A percentile compares a stretch with the other conserved stretches of the same genome.
These are phyloP conservation scores for Girardinichthys multiradiatus DNA, from an alignment of 2,113 vertebrate species.

Conservation along the genomic window DNA sequence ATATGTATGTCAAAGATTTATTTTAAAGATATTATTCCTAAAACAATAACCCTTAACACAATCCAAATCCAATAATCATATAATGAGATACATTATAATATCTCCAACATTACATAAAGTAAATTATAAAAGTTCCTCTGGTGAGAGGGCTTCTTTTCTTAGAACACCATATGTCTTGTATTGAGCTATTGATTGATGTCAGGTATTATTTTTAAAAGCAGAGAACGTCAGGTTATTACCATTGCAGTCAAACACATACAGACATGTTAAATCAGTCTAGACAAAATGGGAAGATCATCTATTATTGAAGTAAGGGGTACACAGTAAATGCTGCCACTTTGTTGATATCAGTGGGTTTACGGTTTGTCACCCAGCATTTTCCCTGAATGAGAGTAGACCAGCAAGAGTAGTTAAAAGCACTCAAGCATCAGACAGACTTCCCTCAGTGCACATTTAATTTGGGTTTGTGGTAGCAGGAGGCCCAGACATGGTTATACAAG, in stretches of 20 bases:
- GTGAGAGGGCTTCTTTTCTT: slow-evolving; percentile 2
- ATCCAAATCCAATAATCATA: background rate
- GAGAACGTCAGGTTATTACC: slow-evolving; percentile 32
- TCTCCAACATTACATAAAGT: background rate
- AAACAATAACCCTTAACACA: background rate
- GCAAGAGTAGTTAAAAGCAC: slow-evolving; percentile 33
- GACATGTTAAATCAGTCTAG: slow-evolving; percentile 28
- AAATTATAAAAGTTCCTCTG: slow-evolving; percentile 13
- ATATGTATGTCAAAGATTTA: background rate
- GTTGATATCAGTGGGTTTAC: slow-evolving; percentile 37
- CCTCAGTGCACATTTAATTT: slow-evolving; percentile 43
- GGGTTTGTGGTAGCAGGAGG: slow-evolving; percentile 27
- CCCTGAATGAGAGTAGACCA: slow-evolving; percentile 5
- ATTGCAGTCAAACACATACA: slow-evolving; percentile 35
- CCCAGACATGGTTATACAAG: slow-evolving; percentile 12
- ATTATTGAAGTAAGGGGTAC: slow-evolving; percentile 16
- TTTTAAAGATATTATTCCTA: too few relatives aligned
- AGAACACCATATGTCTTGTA: slow-evolving; percentile 21
- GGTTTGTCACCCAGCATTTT: slow-evolving; percentile 24
- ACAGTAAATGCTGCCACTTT: slow-evolving; percentile 10
- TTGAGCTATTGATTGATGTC: slow-evolving; percentile 45
- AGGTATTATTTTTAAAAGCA: slow-evolving; percentile 24
- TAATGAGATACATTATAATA: background rate
- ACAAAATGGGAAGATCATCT: slow-evolving; percentile 33
- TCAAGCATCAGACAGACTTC: slow-evolving; percentile 41